Percentiles rank a stretch among this genome's conserved stretches.
Evolutionary conservation across 2,797 vertebrate species (phyloP).

Genomic region (Sylvilagus floridanus): DNA sequence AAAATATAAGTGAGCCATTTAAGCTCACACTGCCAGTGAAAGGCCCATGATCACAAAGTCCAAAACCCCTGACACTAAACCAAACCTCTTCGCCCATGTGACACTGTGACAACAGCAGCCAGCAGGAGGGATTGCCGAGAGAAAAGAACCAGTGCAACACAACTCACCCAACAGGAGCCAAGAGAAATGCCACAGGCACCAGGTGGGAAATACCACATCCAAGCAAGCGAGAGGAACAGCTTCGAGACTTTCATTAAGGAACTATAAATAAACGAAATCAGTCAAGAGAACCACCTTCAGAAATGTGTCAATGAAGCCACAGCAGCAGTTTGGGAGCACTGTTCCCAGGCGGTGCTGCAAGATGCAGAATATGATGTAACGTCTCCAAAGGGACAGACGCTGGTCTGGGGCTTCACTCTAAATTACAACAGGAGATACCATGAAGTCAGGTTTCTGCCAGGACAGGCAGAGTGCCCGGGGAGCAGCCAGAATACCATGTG

Average conservation of each 20-base stretch:
- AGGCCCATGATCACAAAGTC: background rate
- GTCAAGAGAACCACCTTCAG: constrained; percentile 18
- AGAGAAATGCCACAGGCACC: background rate
- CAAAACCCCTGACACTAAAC: constrained; percentile 9
- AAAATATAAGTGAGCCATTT: background rate
- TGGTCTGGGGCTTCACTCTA: constrained; percentile 9
- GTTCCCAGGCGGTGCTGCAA: background rate
- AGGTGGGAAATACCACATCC: constrained; percentile 7
- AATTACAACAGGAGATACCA: background rate
- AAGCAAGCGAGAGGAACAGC: background rate
- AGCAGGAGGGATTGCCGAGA: no score
- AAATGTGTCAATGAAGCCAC: background rate
- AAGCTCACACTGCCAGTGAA: background rate
- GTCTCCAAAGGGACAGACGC: constrained; percentile 28
- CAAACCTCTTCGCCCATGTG: background rate
- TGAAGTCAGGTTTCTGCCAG: background rate
- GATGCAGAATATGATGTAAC: constrained; percentile 24
- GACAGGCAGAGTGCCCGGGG: background rate
- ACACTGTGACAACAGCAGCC: background rate
- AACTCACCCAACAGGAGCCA: background rate
- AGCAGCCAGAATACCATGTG: background rate
- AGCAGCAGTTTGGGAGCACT: background rate
- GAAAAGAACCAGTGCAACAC: background rate
- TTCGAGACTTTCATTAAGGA: constrained; percentile 62
- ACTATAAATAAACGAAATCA: constrained; percentile 56